phyloP scores from a whole-genome alignment of 1,140 invertebrate genomes.

The Eumeta japonica region DNA sequence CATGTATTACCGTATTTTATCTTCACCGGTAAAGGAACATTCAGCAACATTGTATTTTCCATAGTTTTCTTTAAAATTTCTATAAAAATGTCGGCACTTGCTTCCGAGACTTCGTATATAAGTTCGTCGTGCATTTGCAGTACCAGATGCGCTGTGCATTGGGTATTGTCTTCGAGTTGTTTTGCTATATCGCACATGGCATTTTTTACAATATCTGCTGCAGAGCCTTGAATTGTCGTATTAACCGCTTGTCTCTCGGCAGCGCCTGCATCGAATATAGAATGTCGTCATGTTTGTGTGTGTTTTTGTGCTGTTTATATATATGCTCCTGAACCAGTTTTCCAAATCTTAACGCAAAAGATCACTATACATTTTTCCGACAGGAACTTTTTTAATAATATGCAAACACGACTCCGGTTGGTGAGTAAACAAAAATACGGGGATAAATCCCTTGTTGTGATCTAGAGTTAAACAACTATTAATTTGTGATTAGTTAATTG shows the following conservation, averaged over 20 bases:
- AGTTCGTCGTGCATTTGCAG: slow-evolving; percentile 96
- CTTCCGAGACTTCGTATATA: slow-evolving; percentile 81
- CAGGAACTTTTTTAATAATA: too few relatives aligned
- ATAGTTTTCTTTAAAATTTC: slow-evolving; percentile 73
- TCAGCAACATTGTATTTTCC: slow-evolving; percentile 74
- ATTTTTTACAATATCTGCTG: slow-evolving; percentile 89
- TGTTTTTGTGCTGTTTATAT: not conserved
- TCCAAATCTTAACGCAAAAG: not conserved
- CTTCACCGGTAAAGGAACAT: slow-evolving; percentile 83
- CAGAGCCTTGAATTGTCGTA: slow-evolving; percentile 92
- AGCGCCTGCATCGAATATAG: slow-evolving; percentile 67
- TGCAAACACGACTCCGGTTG: too few relatives aligned
- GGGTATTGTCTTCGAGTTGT: slow-evolving; percentile 41
- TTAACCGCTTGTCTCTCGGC: slow-evolving; percentile 96
- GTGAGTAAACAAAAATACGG: too few relatives aligned
- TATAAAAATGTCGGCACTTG: slow-evolving; percentile 63
- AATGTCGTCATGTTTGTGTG: not conserved
- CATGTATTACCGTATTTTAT: slow-evolving; percentile 78
- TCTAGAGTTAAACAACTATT: too few relatives aligned
- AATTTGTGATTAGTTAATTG: too few relatives aligned
- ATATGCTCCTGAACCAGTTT: not conserved
- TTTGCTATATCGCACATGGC: slow-evolving; percentile 86
- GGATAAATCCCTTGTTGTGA: too few relatives aligned
- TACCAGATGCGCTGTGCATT: slow-evolving; percentile 64
- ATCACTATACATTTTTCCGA: too few relatives aligned